These are phyloP conservation scores for Prunella himalayana DNA, from an alignment of 2,113 vertebrate species.

Conservation along the genomic window DNA sequence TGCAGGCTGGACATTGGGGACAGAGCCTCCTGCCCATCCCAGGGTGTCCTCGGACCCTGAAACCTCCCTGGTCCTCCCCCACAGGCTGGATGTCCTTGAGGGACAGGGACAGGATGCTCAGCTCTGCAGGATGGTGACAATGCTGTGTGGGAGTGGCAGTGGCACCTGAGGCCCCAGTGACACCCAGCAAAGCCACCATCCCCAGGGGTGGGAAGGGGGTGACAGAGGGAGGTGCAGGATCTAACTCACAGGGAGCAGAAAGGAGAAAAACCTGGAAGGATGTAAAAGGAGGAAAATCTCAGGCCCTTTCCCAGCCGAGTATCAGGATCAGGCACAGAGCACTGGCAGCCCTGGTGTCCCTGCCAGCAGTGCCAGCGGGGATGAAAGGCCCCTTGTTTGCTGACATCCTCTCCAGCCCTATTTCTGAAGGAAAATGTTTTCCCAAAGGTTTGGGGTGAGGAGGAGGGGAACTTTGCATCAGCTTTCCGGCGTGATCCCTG, in stretches of 20 bases:
- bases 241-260: background rate
- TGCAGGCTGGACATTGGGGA: background rate
- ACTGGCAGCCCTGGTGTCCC: background rate
- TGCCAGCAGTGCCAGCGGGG: background rate
- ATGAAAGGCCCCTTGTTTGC: conserved; percentile 40
- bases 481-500: background rate
- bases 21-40: background rate
- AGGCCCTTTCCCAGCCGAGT: fast-evolving
- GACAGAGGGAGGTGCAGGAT: background rate
- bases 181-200: background rate
- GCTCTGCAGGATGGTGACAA: fast-evolving
- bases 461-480: background rate
- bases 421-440: conserved; percentile 12
- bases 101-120: background rate
- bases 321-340: background rate
- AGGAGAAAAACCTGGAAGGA: background rate
- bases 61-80: fast-evolving
- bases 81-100: background rate
- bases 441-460: background rate
- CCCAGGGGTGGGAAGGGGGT: background rate
- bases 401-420: background rate
- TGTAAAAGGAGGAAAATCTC: background rate
- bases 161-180: background rate
- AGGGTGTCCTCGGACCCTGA: background rate
- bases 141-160: background rate